phyloP scores from a whole-genome alignment of 2,113 vertebrate species.

The Microcebus lehilahytsara region DNA sequence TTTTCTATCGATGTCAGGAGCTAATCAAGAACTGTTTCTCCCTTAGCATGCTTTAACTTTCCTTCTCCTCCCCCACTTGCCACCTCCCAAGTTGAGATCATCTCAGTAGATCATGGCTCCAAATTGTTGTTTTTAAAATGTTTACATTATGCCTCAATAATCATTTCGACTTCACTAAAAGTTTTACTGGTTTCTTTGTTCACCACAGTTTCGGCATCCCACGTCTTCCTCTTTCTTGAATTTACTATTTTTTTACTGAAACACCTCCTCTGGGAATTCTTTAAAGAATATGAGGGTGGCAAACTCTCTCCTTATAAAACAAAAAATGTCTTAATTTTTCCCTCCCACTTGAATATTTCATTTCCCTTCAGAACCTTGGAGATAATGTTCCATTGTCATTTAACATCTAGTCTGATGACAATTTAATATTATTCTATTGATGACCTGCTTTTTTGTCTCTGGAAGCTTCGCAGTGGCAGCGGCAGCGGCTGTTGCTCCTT shows the following conservation, averaged over 20 bases:
- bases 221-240: slow-evolving; percentile 16
- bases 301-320: slow-evolving; percentile 26
- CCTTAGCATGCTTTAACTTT: not conserved
- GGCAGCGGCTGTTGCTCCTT: too few relatives aligned
- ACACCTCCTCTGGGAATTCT: slow-evolving; percentile 35
- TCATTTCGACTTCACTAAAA: not conserved
- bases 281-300: slow-evolving; percentile 29
- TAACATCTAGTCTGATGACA: not conserved
- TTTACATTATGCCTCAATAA: slow-evolving; percentile 32
- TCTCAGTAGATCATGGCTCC: not conserved
- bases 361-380: slow-evolving; percentile 32
- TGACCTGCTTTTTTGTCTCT: slow-evolving; percentile 14
- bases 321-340: not conserved
- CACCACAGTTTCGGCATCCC: not conserved
- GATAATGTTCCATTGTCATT: slow-evolving; percentile 19
- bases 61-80: not conserved
- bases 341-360: slow-evolving; percentile 37
- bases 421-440: slow-evolving; percentile 23
- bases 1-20: not conserved
- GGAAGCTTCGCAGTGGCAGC: not conserved
- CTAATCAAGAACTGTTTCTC: not conserved
- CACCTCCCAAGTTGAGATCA: slow-evolving; percentile 35
- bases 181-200: slow-evolving; percentile 33
- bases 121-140: slow-evolving; percentile 19
- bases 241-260: not conserved